Percentiles rank a stretch among this genome's conserved stretches.
phyloP scores from a whole-genome alignment of 2,888 invertebrate species.

The Drosophila mayaguana region DNA sequence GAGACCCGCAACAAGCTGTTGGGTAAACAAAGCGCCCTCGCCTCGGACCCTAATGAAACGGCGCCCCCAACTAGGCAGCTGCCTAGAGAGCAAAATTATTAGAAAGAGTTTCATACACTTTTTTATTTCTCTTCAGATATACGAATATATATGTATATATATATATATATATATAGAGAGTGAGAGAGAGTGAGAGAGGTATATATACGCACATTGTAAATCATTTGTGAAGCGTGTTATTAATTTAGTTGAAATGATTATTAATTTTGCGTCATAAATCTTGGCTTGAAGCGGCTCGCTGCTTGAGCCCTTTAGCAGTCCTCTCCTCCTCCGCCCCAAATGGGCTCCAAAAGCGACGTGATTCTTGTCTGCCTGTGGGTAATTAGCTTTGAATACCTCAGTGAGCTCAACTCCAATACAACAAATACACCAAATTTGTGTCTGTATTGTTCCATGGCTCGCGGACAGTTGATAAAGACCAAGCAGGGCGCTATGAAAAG shows the following conservation, averaged over 20 bases:
- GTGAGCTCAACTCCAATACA: neutral
- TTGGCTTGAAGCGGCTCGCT: slow-evolving; percentile 31
- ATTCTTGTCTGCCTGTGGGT: slow-evolving; percentile 66
- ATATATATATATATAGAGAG: slow-evolving; percentile 12
- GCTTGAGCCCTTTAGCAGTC: slow-evolving; percentile 36
- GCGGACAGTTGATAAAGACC: slow-evolving; percentile 8
- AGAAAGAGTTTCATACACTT: slow-evolving; percentile 51
- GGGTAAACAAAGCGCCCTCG: slow-evolving; percentile 53
- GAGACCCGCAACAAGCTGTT: slow-evolving; percentile 45
- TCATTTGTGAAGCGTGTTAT: slow-evolving; percentile 66
- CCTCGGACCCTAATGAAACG: slow-evolving; percentile 23
- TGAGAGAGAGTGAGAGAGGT: too few species aligned
- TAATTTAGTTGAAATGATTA: slow-evolving; percentile 80
- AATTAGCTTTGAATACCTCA: slow-evolving; percentile 64
- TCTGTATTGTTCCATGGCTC: slow-evolving; percentile 28
- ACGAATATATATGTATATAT: neutral
- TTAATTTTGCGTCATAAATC: slow-evolving; percentile 76
- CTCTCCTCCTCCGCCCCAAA: neutral
- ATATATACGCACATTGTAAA: slow-evolving; percentile 71
- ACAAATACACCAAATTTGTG: slow-evolving; percentile 29
- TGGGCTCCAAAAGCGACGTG: slow-evolving; percentile 42
- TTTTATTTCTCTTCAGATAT: neutral
- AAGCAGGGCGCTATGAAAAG: too few species aligned
- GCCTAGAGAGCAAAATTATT: slow-evolving; percentile 51
- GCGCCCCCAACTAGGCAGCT: slow-evolving; percentile 57